Evolutionary conservation across 2,113 vertebrate species (phyloP), one percentile per base, ranked within the genome.

Genomic region (Machaerirhynchus nigripectus): DNA sequence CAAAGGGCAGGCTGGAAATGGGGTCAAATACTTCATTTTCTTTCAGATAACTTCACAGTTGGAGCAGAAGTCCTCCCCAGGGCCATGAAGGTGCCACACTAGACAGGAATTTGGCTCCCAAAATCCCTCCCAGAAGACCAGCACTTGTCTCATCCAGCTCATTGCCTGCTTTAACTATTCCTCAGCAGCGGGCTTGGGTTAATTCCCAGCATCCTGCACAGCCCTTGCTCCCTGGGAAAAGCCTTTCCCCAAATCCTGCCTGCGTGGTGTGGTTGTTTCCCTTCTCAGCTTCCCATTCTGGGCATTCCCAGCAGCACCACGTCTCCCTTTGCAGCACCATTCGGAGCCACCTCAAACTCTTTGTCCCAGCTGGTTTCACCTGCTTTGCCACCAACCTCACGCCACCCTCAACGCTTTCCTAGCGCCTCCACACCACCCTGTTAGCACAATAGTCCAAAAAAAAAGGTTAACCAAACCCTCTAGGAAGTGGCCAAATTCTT

Each of bases 181-280:
- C 49, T 39, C 7, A 3, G 31, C 35, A 2, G 0, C 0, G 0
- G 11, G n/a, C 12, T 83, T 1, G 7, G 20, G 50, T 57, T 69
- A 65, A 82, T 59, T 77, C 84, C 35, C 75, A 82, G 57, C 74
- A 84, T 11, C 75, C 85, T 44, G 46, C 80, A 35, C 27, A 26
- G 10, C 30, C n/a, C 9, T 1, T 9, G 18, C 24, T 59, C 53
- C 64, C 39, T 22, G 49, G 63, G 39, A 90, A 86, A 78, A 65
- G 5, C 28, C 33, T 65, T 42, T 63, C 33, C 35, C 23, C 52
- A 39, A 39, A n/a, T 53, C 57, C 59, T 44, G 39, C 60, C 23
- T 9, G 15, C 2, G 0, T 21, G 7, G 12, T 6, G 13, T 0
- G 4, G 1, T n/a, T 40, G 39, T 75, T 81, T 64, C 56, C 44